Conservation (phyloP, 2,888 invertebrate species). For the Diarsia rubi region DNA sequence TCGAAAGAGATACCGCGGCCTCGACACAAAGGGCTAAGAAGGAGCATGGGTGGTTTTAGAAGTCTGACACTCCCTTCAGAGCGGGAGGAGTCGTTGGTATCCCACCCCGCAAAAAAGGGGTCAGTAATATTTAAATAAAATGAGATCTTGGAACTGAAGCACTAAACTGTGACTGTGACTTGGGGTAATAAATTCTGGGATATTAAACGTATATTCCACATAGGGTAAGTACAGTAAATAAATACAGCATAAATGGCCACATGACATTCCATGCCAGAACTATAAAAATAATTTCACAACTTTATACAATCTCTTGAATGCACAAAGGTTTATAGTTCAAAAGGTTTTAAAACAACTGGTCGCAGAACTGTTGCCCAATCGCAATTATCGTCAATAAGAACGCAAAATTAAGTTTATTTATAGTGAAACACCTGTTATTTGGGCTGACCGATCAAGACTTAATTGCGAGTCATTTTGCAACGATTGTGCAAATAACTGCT, state of each 20-base stretch:
- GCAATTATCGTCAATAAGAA: constrained; percentile 52
- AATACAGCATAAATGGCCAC: constrained; percentile 4
- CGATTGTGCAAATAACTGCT: constrained; percentile 49
- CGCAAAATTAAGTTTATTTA: constrained; percentile 55
- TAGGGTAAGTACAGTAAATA: neutral
- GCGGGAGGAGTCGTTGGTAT: too few species aligned
- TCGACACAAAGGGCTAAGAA: too few species aligned
- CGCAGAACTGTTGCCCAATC: constrained; percentile 41
- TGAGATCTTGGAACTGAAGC: too few species aligned
- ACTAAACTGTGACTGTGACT: too few species aligned
- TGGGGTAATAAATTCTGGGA: neutral
- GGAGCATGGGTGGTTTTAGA: too few species aligned
- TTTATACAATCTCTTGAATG: constrained; percentile 33
- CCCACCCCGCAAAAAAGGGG: too few species aligned
- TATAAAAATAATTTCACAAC: constrained; percentile 26
- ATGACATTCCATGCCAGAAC: neutral
- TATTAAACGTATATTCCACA: neutral
- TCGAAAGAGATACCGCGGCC: too few species aligned
- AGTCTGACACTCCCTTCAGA: too few species aligned
- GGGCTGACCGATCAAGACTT: constrained; percentile 44
- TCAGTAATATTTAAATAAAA: too few species aligned
- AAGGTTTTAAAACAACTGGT: constrained; percentile 58
- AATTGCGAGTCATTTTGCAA: constrained; percentile 49
- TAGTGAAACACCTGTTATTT: constrained; percentile 56
- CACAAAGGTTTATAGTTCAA: constrained; percentile 43